These are phyloP conservation scores for Pungitius pungitius DNA, from an alignment of 2,113 vertebrate species.

Conservation along the genomic window DNA sequence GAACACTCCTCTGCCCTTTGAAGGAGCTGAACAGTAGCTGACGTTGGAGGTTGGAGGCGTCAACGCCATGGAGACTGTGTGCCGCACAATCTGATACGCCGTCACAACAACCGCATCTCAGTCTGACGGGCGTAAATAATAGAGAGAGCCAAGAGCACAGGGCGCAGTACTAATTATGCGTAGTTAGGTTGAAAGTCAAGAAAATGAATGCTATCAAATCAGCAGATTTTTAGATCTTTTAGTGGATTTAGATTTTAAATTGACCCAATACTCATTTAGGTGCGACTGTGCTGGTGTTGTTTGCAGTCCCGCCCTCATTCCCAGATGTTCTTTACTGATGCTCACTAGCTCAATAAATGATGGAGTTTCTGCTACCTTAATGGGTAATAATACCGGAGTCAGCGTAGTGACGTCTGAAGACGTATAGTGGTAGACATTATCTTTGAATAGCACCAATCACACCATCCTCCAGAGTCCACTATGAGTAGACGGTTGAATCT, in stretches of 20 bases:
- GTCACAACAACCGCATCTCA: slow-evolving; percentile 10
- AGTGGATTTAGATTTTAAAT: background rate
- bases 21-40: slow-evolving; percentile 44
- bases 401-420: background rate
- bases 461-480: background rate
- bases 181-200: background rate
- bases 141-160: background rate
- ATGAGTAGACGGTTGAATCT: background rate
- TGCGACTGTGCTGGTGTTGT: background rate
- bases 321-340: background rate
- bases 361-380: background rate
- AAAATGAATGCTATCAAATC: background rate
- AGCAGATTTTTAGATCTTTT: background rate
- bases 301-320: background rate
- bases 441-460: background rate
- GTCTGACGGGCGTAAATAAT: background rate
- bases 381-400: background rate
- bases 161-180: background rate
- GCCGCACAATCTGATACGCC: slow-evolving; percentile 7
- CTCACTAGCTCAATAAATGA: background rate
- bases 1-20: slow-evolving; percentile 66
- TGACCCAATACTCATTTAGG: background rate
- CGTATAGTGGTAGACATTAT: background rate
- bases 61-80: slow-evolving; percentile 7
- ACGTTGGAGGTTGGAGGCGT: slow-evolving; percentile 18